phyloP scores from a whole-genome alignment of 2,113 vertebrate genomes.

The Calyptomena viridis region DNA sequence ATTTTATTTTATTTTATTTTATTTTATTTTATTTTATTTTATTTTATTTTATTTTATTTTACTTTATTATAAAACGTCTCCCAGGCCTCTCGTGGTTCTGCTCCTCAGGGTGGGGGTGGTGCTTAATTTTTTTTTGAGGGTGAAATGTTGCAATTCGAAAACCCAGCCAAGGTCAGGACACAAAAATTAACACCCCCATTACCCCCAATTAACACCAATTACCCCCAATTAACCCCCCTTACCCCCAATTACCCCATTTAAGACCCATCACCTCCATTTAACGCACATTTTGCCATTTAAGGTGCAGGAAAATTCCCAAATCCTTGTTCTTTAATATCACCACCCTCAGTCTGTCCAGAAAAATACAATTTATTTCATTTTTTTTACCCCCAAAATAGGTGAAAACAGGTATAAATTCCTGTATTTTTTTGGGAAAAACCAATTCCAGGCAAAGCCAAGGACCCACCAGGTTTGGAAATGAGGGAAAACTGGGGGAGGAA shows the following conservation, averaged over 20 bases:
- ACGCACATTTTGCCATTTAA: neutral
- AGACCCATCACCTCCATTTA: neutral
- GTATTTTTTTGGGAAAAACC: neutral
- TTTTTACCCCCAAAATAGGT: neutral
- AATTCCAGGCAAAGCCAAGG: fast-evolving
- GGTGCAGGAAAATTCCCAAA: fast-evolving
- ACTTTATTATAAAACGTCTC: neutral
- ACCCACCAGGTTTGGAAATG: neutral
- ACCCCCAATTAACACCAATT: neutral
- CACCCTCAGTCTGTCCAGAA: neutral
- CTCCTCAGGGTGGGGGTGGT: neutral
- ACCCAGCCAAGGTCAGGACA: too few species aligned
- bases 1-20: too few species aligned
- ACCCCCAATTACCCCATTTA: neutral
- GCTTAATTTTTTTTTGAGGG: neutral
- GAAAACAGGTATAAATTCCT: neutral
- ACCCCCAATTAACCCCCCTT: neutral
- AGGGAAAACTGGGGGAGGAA: neutral
- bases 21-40: neutral
- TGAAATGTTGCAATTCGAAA: neutral
- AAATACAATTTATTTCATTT: neutral
- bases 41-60: too few species aligned
- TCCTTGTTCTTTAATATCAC: neutral
- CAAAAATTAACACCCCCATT: too few species aligned
- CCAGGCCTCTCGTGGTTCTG: too few species aligned